Conservation (phyloP, 2,797 vertebrate species). For the Tapera naevia region DNA sequence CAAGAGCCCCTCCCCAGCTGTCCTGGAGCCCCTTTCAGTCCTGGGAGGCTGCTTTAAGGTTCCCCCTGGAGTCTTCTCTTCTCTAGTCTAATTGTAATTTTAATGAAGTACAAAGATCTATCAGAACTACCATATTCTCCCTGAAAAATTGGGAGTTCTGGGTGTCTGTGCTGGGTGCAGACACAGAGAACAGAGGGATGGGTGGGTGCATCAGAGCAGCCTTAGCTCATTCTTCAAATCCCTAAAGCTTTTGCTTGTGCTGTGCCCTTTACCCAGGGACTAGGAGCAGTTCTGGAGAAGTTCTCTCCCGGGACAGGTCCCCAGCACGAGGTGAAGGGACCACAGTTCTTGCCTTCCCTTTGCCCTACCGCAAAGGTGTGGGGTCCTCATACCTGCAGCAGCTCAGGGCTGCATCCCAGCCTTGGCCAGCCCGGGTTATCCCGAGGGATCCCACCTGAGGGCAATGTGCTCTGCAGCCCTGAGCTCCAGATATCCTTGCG, state of each 20-base stretch:
- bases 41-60: too few relatives aligned
- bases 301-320: not conserved
- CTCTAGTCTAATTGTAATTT: too few relatives aligned
- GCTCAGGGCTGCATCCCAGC: not conserved
- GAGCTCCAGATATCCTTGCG: fast-evolving
- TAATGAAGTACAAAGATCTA: too few relatives aligned
- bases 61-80: too few relatives aligned
- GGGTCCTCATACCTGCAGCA: too few relatives aligned
- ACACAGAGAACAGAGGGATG: not conserved
- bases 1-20: too few relatives aligned
- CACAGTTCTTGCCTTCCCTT: not conserved
- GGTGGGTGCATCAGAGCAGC: fast-evolving
- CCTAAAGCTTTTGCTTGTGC: not conserved
- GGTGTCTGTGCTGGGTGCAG: not conserved
- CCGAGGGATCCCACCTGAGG: fast-evolving
- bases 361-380: fast-evolving
- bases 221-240: fast-evolving
- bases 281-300: not conserved
- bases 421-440: fast-evolving
- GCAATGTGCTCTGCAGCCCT: not conserved
- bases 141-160: too few relatives aligned
- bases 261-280: fast-evolving
- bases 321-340: not conserved
- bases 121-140: too few relatives aligned
- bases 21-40: too few relatives aligned